Evolutionary conservation across 2,113 vertebrate species (phyloP), one percentile per base, ranked within the genome.

Genomic region (Gobiocypris rarus): DNA sequence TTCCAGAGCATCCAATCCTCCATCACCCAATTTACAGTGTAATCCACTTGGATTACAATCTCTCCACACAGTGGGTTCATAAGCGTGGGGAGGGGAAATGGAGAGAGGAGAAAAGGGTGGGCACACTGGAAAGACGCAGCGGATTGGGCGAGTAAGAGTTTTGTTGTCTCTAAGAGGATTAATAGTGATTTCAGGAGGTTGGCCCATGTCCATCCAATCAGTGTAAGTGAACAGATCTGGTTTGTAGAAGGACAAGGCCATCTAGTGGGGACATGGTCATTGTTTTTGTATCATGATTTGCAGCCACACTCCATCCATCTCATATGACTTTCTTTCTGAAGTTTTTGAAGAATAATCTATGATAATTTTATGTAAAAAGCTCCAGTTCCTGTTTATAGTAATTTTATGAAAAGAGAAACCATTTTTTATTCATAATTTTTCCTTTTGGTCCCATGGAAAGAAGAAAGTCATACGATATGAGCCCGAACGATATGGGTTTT

Each of bases 131-230:
- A 91, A 90, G 93, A 88, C 86, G 90, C 90, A 80, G 86, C 76
- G 88, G 92, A 93, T 92, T 94, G 94, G 92, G 89, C 48, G 77
- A 90, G 78, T 77, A 56, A 81, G 81, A 86, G 81, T 86, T 91
- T 89, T 86, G 93, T 92, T 93, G 94, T 94, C 94, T 95, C 93
- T 93, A 94, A 93, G 89, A 78, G 95, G 96, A 97, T 97, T 96
- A 96, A 67, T 83, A 93, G 93, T 92, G 90, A 92, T 95, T 95
- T 93, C 91, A 93, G 92, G 91, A 95, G 95, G 95, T 87, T 90
- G 93, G 90, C 83, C 90, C 87, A 15, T 13, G 86, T 73, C 83
- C 82, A 75, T 91, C 92, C 92, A 92, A 90, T 92, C 82, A 34
- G 91, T 91, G 86, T 86, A 11, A 88, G 83, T 67, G 48, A 82